Evolutionary conservation across 2,113 vertebrate genomes (phyloP).

Genomic region (Microtus oregoni): DNA sequence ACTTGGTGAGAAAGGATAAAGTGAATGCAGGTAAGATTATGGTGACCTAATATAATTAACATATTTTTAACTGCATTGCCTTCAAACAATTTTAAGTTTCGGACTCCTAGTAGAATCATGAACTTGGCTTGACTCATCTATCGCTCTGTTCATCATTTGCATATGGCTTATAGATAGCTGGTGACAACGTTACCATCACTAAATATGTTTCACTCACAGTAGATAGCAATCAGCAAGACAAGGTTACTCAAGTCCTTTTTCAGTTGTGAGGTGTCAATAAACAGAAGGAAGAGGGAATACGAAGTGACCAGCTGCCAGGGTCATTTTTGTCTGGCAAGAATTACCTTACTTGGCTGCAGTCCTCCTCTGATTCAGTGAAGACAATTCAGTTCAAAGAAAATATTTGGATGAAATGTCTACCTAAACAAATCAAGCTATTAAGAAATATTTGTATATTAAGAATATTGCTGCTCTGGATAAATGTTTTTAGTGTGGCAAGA

Average conservation of each 20-base stretch:
- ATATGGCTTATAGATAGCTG: conserved; percentile 64
- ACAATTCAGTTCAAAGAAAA: conserved; percentile 68
- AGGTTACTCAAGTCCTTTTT: conserved; percentile 71
- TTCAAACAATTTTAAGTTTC: conserved; percentile 64
- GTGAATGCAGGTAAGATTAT: background rate
- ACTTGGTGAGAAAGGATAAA: background rate
- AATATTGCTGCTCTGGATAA: conserved; percentile 40
- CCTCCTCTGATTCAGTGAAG: conserved; percentile 37
- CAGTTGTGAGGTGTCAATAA: conserved; percentile 62
- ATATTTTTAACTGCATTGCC: conserved; percentile 55
- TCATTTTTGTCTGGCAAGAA: conserved; percentile 71
- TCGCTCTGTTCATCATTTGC: conserved; percentile 66
- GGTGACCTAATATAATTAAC: conserved; percentile 11
- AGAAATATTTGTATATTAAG: conserved; percentile 12
- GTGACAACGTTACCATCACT: conserved; percentile 72
- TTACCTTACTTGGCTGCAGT: conserved; percentile 65
- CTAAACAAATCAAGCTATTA: background rate
- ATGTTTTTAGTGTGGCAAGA: conserved; percentile 26
- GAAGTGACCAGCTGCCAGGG: conserved; percentile 63
- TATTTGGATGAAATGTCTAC: conserved; percentile 50
- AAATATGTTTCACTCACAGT: conserved; percentile 75
- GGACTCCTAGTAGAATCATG: conserved; percentile 34
- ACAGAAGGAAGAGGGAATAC: conserved; percentile 34
- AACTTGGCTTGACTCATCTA: conserved; percentile 62
- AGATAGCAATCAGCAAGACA: conserved; percentile 78